Evolutionary conservation across 2,113 vertebrate genomes (phyloP).

Genomic region (Podiceps cristatus): DNA sequence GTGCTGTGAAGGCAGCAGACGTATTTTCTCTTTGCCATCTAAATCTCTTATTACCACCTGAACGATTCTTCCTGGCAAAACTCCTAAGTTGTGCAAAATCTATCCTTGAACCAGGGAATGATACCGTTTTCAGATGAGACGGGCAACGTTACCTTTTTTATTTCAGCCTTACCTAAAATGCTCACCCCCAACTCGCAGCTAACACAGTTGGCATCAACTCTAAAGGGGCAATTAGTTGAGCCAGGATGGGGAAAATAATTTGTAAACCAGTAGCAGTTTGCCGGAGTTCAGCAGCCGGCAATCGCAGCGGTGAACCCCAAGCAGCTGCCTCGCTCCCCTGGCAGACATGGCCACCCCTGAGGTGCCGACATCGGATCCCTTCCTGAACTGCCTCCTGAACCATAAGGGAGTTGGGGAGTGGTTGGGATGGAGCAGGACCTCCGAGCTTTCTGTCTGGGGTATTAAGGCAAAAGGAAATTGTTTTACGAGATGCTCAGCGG

Average conservation of each 20-base stretch:
- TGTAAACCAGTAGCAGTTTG: not conserved
- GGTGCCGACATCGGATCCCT: not conserved
- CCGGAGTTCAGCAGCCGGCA: not conserved
- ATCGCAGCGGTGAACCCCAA: fast-evolving
- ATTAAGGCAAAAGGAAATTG: not conserved
- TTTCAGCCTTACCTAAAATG: not conserved
- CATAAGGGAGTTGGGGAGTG: not conserved
- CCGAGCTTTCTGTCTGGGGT: not conserved
- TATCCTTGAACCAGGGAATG: not conserved
- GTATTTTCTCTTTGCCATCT: not conserved
- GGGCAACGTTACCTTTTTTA: not conserved
- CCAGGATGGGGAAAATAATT: not conserved
- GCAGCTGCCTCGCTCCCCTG: not conserved
- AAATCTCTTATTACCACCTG: not conserved
- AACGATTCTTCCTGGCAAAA: not conserved
- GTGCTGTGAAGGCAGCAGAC: not conserved
- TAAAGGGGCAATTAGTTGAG: not conserved
- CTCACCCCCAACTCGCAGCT: not conserved
- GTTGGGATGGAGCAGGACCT: not conserved
- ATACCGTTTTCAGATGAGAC: not conserved
- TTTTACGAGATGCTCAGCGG: not conserved
- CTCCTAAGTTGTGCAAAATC: not conserved
- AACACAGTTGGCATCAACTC: not conserved
- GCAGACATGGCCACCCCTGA: not conserved
- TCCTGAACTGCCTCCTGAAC: not conserved